Base-by-base conservation (phyloP, 2,113 vertebrate genomes). In the Oreocharis arfaki region DNA sequence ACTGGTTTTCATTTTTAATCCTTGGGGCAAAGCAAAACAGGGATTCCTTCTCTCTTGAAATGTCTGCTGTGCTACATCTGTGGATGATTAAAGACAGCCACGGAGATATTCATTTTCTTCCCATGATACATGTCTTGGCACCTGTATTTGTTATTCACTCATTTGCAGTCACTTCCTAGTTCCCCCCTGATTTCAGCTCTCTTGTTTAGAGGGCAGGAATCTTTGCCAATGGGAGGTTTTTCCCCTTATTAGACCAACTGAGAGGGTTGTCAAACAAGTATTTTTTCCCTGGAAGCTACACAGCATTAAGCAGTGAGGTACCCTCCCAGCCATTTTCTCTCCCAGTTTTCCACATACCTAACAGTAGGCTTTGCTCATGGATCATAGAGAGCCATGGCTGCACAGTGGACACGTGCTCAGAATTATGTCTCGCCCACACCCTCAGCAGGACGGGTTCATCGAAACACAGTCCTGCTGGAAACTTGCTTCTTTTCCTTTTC, bases 391-490 rank as follows among this genome's bases (percentile, higher is more conserved):
- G 26, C 50, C 55, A 15, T 6, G 21, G 27, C 64, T 80, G 53
- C 19, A 4, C 2, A 0, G 20, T 39, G n/a, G 37, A 41, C 23
- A 16, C 3, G 1, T 10, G 12, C 37, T 61, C 26, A 61, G 42
- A 32, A 41, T 47, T 68, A 21, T 1, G 1, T 10, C 61, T 82
- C 70, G 30, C 30, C 37, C 59, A 35, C 28, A 39, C 5, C 24
- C 70, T 70, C 17, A 30, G 14, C 28, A 22, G 39, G 18, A 32
- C n/a, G 60, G 44, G 33, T 33, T 71, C 41, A 35, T 53, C 42
- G 8, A 52, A 79, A 68, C 39, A 33, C 46, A 56, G 41, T 23
- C 44, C 35, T 56, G n/a, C 10, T 39, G 49, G 53, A 57, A 85
- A 55, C 23, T 44, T 17, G 1, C 16, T 81, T 28, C 22, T 50